These are phyloP conservation scores for Hydriomena furcata DNA, from an alignment of 2,888 invertebrate genomes.

Conservation along the genomic window DNA sequence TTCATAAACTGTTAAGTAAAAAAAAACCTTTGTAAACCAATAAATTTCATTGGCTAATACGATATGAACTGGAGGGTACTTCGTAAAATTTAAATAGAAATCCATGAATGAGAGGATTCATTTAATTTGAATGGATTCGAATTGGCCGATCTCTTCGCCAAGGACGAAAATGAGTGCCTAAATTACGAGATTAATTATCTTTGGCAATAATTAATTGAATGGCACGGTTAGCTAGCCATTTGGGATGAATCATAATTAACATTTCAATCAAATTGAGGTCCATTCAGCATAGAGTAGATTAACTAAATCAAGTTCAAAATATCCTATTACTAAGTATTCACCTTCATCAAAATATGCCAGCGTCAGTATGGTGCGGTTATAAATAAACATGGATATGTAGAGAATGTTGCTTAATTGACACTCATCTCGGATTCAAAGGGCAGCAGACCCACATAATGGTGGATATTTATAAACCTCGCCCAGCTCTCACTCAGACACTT, in stretches of 20 bases:
- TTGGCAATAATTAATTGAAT: constrained; percentile 39
- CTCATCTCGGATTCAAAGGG: constrained; percentile 69
- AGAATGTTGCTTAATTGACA: constrained; percentile 65
- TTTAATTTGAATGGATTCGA: constrained; percentile 50
- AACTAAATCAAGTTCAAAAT: constrained; percentile 7
- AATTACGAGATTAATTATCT: constrained; percentile 44
- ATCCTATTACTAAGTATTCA: constrained; percentile 12
- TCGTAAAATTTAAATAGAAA: constrained; percentile 45
- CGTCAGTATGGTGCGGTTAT: constrained; percentile 11
- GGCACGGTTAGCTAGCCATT: constrained; percentile 27
- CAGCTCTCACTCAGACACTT: constrained; percentile 22
- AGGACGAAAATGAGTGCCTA: constrained; percentile 35
- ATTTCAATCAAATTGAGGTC: constrained; percentile 30
- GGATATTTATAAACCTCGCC: constrained; percentile 54
- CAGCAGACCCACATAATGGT: constrained; percentile 59
- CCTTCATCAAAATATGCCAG: constrained; percentile 28
- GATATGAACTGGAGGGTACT: constrained; percentile 13
- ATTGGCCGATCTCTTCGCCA: constrained; percentile 45
- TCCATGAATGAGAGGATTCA: constrained; percentile 54
- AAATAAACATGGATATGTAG: constrained; percentile 40
- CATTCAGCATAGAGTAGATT: constrained; percentile 13
- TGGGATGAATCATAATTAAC: constrained; percentile 27
- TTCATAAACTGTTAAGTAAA: background rate
- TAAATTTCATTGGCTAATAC: constrained; percentile 15
- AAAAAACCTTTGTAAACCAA: constrained; percentile 8